phyloP scores from a whole-genome alignment of 2,113 vertebrate species.

The Takifugu flavidus region DNA sequence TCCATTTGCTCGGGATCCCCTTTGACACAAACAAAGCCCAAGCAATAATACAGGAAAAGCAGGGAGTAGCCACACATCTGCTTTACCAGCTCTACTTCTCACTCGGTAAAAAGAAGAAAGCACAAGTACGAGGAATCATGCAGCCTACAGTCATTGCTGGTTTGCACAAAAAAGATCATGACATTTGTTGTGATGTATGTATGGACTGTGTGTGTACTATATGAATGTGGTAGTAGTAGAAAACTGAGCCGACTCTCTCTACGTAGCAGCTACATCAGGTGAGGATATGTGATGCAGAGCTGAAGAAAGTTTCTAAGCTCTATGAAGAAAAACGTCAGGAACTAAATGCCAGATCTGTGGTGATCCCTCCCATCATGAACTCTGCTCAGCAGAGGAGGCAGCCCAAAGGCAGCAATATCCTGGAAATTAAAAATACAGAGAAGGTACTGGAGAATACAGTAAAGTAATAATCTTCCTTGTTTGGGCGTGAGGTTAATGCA shows the following conservation, averaged over 20 bases:
- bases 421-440: conserved; percentile 66
- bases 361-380: conserved; percentile 23
- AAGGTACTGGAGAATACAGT: conserved; percentile 63
- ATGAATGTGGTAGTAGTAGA: background rate
- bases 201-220: background rate
- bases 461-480: background rate
- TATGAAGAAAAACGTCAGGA: conserved; percentile 73
- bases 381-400: conserved; percentile 62
- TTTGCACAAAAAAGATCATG: conserved; percentile 72
- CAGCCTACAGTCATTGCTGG: conserved; percentile 65
- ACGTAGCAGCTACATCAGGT: conserved; percentile 74
- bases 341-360: conserved; percentile 52
- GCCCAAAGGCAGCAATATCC: conserved; percentile 70
- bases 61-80: conserved; percentile 81
- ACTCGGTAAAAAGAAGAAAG: conserved; percentile 83
- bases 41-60: conserved; percentile 83
- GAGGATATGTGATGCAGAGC: conserved; percentile 72
- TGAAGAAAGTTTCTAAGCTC: conserved; percentile 74
- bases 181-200: conserved; percentile 79
- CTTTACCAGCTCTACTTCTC: conserved; percentile 86
- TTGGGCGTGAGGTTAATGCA: background rate
- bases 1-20: conserved; percentile 82
- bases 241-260: conserved; percentile 1
- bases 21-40: conserved; percentile 81
- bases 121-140: conserved; percentile 72